These are phyloP conservation scores for Drosophila tropicalis DNA, from an alignment of 1,140 invertebrate genomes.

Conservation along the genomic window DNA sequence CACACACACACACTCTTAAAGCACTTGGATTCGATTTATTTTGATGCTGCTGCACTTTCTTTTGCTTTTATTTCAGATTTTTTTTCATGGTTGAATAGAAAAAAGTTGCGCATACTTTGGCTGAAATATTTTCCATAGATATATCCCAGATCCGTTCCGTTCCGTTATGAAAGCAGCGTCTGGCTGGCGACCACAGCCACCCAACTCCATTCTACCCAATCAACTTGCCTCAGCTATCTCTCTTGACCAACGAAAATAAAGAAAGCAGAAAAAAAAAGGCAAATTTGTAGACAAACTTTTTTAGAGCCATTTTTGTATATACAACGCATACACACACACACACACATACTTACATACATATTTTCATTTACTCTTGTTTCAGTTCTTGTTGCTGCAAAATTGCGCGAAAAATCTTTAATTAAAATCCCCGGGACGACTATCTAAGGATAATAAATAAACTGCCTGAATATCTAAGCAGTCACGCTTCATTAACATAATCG, in stretches of 20 bases:
- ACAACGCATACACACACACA: no score
- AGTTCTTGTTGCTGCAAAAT: background rate
- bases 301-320: background rate
- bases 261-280: background rate
- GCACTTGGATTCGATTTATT: background rate
- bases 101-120: slow-evolving; percentile 57
- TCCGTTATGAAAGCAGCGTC: slow-evolving; percentile 48
- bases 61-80: slow-evolving; percentile 31
- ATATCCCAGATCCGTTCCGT: slow-evolving; percentile 27
- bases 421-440: background rate
- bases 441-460: slow-evolving; percentile 61
- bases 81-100: slow-evolving; percentile 1
- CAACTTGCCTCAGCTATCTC: slow-evolving; percentile 47
- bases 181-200: slow-evolving; percentile 41
- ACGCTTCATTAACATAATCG: slow-evolving; percentile 74
- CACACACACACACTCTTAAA: background rate
- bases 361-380: background rate
- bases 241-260: slow-evolving; percentile 50
- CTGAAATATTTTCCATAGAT: slow-evolving; percentile 29
- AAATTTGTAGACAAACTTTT: slow-evolving; percentile 2
- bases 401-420: slow-evolving; percentile 2
- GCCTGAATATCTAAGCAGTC: slow-evolving; percentile 30
- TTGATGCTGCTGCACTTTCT: slow-evolving; percentile 27
- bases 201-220: background rate
- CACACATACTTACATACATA: background rate